Conservation (phyloP, 2,113 vertebrate genomes). For the Rhinoptilus africanus region DNA sequence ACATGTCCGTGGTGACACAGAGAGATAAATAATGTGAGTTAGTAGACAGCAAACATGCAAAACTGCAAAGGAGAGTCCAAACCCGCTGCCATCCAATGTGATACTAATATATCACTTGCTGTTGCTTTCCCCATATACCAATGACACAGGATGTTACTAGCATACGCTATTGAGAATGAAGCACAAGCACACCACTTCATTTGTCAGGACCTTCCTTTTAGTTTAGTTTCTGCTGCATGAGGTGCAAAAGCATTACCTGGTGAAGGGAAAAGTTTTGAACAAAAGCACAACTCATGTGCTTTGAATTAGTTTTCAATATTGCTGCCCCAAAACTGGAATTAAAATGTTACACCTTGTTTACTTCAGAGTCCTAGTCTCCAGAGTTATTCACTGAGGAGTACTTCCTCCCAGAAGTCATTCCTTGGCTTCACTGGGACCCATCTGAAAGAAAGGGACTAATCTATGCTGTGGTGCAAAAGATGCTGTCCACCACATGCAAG, state of each 20-base stretch:
- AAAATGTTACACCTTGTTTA: neutral
- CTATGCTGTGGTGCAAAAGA: neutral
- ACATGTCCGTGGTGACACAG: neutral
- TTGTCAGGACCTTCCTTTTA: neutral
- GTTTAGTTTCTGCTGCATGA: neutral
- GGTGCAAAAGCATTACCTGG: neutral
- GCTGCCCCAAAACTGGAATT: neutral
- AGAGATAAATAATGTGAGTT: neutral
- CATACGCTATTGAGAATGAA: rapidly evolving
- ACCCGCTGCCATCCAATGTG: neutral
- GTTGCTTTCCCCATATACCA: neutral
- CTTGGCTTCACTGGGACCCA: neutral
- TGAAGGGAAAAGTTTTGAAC: neutral
- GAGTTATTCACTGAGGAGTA: neutral
- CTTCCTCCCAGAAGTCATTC: neutral
- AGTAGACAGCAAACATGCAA: neutral
- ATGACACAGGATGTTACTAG: rapidly evolving
- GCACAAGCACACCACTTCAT: neutral
- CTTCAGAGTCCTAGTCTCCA: neutral
- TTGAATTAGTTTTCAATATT: neutral
- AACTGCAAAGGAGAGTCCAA: neutral
- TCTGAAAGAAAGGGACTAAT: neutral
- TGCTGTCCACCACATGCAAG: neutral
- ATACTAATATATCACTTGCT: neutral
- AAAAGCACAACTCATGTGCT: neutral